Percentiles rank a stretch among this genome's conserved stretches.
These are phyloP conservation scores for Megaceryle alcyon DNA, from an alignment of 2,797 vertebrate species.

Conservation along the genomic window DNA sequence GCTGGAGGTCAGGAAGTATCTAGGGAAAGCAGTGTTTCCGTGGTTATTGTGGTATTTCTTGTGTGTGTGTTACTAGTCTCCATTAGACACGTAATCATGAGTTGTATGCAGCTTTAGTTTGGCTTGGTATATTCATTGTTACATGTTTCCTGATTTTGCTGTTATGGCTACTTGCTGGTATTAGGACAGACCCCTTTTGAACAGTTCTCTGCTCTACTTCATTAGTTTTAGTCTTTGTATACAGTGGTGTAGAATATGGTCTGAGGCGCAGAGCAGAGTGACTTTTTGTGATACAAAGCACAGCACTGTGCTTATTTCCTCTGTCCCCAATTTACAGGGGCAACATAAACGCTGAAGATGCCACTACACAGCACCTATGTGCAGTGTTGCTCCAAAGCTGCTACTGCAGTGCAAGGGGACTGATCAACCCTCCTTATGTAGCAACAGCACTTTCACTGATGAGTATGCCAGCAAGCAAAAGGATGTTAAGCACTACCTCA, in stretches of 20 bases:
- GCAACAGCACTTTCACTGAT: neutral
- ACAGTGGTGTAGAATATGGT: neutral
- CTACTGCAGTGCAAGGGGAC: neutral
- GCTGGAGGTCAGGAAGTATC: neutral
- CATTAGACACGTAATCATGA: neutral
- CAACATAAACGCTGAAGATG: neutral
- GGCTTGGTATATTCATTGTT: neutral
- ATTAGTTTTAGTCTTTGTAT: neutral
- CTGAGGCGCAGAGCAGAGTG: neutral
- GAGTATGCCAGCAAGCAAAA: too few species aligned
- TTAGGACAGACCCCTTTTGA: neutral
- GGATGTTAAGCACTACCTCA: too few species aligned
- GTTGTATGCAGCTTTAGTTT: neutral
- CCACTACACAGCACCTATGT: accelerated
- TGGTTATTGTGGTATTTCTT: neutral
- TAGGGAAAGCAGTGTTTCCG: neutral
- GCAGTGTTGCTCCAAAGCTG: neutral
- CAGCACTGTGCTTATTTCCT: neutral
- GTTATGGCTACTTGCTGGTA: neutral
- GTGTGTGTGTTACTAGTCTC: neutral
- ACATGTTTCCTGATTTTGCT: neutral
- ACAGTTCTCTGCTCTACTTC: neutral
- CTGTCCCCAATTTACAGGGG: neutral
- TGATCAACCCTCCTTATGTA: neutral
- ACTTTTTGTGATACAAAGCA: neutral